Percentiles rank a stretch among this genome's conserved stretches.
phyloP scores from a whole-genome alignment of 2,797 vertebrate genomes.

The Cephalopachus bancanus region DNA sequence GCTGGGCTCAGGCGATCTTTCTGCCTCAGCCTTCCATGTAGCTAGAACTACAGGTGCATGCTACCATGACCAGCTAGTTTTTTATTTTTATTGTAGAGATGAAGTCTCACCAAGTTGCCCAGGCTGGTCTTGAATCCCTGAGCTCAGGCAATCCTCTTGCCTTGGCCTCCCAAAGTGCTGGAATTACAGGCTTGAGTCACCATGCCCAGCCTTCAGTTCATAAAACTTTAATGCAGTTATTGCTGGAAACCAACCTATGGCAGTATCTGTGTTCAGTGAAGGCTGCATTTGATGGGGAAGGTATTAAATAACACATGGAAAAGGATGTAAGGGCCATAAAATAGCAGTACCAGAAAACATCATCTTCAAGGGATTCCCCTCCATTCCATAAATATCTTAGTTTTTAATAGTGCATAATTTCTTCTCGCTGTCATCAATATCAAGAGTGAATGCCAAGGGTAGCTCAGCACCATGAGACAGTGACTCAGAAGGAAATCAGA shows the following conservation, averaged over 20 bases:
- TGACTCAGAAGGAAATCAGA: conserved; percentile 58
- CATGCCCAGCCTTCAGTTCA: background rate
- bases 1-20: too few species aligned
- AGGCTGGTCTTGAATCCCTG: too few species aligned
- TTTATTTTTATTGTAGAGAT: too few species aligned
- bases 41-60: too few species aligned
- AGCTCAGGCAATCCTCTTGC: too few species aligned
- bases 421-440: conserved; percentile 60
- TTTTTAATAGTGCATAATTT: background rate
- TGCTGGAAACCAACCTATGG: conserved; percentile 48
- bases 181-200: too few species aligned
- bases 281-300: conserved; percentile 16
- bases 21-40: too few species aligned
- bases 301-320: background rate
- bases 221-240: background rate
- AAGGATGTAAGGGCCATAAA: background rate
- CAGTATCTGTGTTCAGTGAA: background rate
- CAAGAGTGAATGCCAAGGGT: conserved; percentile 15
- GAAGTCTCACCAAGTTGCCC: too few species aligned
- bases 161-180: too few species aligned
- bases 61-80: too few species aligned
- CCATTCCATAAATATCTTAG: background rate
- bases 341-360: background rate
- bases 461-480: conserved; percentile 29
- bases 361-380: conserved; percentile 2